Evolutionary conservation across 2,888 invertebrate species (phyloP).

Genomic region (Pherbina coryleti): DNA sequence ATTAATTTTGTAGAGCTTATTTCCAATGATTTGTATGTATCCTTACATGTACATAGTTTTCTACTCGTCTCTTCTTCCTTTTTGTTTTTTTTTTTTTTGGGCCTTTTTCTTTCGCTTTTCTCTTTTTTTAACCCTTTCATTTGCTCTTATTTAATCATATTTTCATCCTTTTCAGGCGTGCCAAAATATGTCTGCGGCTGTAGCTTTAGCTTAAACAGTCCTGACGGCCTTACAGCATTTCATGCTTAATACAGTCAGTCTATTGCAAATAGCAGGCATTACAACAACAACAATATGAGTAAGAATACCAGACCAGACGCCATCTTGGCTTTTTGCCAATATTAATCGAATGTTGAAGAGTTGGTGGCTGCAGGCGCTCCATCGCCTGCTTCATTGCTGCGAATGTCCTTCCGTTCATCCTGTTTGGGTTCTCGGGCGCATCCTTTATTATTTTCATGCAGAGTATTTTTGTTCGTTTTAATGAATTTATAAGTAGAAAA

Average conservation of each 20-base stretch:
- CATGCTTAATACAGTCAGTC: slow-evolving; percentile 26
- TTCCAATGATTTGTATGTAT: neutral
- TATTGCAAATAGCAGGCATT: neutral
- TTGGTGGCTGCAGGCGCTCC: slow-evolving; percentile 7
- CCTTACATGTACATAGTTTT: neutral
- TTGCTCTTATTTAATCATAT: neutral
- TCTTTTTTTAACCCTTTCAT: neutral
- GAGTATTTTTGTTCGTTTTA: slow-evolving; percentile 33
- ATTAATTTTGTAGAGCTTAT: neutral
- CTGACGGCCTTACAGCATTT: slow-evolving; percentile 6
- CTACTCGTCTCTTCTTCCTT: neutral
- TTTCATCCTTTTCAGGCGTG: neutral
- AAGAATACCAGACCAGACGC: slow-evolving; percentile 4
- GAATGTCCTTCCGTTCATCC: neutral
- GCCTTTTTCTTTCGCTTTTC: neutral
- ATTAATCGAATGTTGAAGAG: slow-evolving; percentile 37
- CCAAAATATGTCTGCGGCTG: slow-evolving; percentile 30
- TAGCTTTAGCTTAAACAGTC: neutral
- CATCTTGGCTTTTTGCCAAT: slow-evolving; percentile 36
- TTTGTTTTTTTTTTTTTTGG: neutral
- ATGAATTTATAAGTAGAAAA: slow-evolving; percentile 38
- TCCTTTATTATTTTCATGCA: slow-evolving; percentile 1
- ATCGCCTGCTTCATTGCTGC: neutral
- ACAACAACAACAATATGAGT: slow-evolving; percentile 2
- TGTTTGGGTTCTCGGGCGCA: neutral